Percentiles rank a stretch among this genome's conserved stretches.
These are phyloP conservation scores for Pteria penguin DNA, from an alignment of 2,888 invertebrate species.

Conservation along the genomic window DNA sequence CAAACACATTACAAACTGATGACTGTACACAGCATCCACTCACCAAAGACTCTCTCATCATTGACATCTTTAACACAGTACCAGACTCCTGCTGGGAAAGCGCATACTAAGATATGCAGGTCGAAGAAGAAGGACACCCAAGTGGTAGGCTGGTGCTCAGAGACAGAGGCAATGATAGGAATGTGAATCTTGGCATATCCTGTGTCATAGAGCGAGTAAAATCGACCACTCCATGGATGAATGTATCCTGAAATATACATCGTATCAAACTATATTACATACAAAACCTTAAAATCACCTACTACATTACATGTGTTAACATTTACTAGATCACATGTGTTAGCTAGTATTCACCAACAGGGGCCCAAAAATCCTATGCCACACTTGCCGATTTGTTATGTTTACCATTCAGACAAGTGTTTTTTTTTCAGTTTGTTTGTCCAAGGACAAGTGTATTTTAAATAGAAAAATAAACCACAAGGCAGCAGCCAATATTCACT, in stretches of 20 bases:
- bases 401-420: too few relatives aligned
- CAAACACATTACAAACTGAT: too few relatives aligned
- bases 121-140: slow-evolving; percentile 97
- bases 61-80: slow-evolving; percentile 98
- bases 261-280: not conserved
- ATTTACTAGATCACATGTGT: too few relatives aligned
- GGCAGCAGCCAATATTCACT: too few relatives aligned
- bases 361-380: too few relatives aligned
- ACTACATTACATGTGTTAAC: not conserved
- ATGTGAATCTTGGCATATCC: slow-evolving; percentile 99
- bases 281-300: too few relatives aligned
- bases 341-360: too few relatives aligned
- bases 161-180: slow-evolving; percentile 99
- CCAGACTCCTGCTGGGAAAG: slow-evolving; percentile 99
- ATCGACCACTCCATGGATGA: slow-evolving; percentile 97
- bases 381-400: too few relatives aligned
- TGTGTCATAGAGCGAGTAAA: slow-evolving; percentile 99
- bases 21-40: too few relatives aligned
- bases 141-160: slow-evolving; percentile 99
- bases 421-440: too few relatives aligned
- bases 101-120: slow-evolving; percentile 95
- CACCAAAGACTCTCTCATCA: slow-evolving; percentile 98
- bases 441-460: too few relatives aligned
- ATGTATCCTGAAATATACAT: slow-evolving; percentile 87
- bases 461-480: too few relatives aligned